Evolutionary conservation across 1,140 invertebrate genomes (phyloP), one percentile per base, ranked within the genome.

Genomic region (Aethina tumida): DNA sequence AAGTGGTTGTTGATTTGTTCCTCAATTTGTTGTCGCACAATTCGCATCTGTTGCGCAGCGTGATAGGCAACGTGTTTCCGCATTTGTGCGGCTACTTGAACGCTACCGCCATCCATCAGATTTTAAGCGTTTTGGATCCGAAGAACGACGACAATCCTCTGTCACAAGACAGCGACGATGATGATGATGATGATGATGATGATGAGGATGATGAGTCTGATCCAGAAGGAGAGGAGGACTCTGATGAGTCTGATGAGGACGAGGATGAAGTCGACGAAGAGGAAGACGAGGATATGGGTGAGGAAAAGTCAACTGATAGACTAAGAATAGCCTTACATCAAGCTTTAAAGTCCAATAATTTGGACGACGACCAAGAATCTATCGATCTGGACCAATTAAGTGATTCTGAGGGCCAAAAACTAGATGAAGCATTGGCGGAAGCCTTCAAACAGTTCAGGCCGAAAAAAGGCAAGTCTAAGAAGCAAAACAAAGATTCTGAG

Each of bases 1-100:
- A 86, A 65, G 83, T 88, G 2, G 68, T 86, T 26, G 69, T 81
- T 8, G 84, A 88, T 67, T 64, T 88, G 12, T 64, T 88, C 20
- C 53, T 87, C 12, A 83, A 78, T 19, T 66, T 84, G 18, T 60
- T 84, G 6, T 84, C 81, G 1, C 68, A 74, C 40, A 77, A 77
- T 44, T 77, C 74, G 17, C 74, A 76, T 59, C 66, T 82, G 14
- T 61, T 84, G 5, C 62, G 82, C 8, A 75, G 70, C 26, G 63
- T 86, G 14, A 74, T 84, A 4, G 70, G 70, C 42, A 75, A 69
- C 45, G 77, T 86, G 1, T 86, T 87, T 56, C 71, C 76, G 26
- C 70, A 83, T 41, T 64, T 87, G 21, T 80, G 77, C 58, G 69
- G 75, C 20, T 71, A 77, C 58, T 61, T 88, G 15, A 85, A 74